These are phyloP conservation scores for Melanostoma mellinum DNA, from an alignment of 2,888 invertebrate genomes.

Conservation along the genomic window DNA sequence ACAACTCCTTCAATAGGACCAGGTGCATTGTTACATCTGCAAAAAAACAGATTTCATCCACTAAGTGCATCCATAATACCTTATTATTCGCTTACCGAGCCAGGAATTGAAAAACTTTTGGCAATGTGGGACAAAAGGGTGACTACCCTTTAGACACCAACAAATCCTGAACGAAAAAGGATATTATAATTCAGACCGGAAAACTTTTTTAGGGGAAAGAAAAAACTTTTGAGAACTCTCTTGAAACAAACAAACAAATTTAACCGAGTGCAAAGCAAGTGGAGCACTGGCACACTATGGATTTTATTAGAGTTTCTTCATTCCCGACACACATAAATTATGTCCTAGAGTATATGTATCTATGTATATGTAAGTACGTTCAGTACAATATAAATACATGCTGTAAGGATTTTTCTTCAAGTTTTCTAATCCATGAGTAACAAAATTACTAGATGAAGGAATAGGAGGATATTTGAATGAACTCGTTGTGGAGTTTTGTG, in stretches of 20 bases:
- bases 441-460: slow-evolving; percentile 3
- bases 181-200: neutral
- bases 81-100: no score
- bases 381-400: no score
- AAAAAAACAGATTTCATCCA: no score
- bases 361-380: no score
- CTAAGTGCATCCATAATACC: no score
- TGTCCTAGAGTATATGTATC: slow-evolving; percentile 15
- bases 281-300: slow-evolving; percentile 43
- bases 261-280: slow-evolving; percentile 47
- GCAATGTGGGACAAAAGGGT: neutral
- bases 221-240: slow-evolving; percentile 17
- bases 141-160: neutral
- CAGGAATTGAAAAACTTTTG: slow-evolving; percentile 1
- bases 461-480: slow-evolving; percentile 46
- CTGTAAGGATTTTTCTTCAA: slow-evolving; percentile 13
- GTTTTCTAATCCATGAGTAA: slow-evolving; percentile 33
- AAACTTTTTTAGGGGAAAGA: neutral
- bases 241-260: slow-evolving; percentile 45
- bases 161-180: neutral
- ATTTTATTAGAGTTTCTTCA: slow-evolving; percentile 48
- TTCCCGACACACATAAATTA: slow-evolving; percentile 28
- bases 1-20: no score
- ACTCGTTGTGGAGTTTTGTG: neutral
- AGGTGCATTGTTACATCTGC: no score